Evolutionary conservation across 2,888 invertebrate genomes (phyloP), one percentile per base, ranked within the genome.

Genomic region (Philonicus albiceps): DNA sequence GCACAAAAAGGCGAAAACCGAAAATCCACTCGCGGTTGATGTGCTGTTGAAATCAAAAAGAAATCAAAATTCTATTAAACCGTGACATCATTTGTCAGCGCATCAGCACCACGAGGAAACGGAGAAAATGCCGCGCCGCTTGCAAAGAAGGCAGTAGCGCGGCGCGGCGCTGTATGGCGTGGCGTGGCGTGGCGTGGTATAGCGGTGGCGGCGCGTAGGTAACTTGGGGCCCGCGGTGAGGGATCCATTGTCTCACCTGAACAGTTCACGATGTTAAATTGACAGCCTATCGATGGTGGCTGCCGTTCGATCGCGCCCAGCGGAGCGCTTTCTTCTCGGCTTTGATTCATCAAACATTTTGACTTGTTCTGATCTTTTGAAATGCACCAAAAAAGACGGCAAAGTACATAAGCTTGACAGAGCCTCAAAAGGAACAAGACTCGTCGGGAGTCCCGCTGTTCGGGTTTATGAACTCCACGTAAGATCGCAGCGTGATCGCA

Each of bases 21-120:
- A 84, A 84, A 84, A 84, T 84, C 73, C 84, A 73, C 84, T 22
- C 19, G 16, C 40, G 31, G 84, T 16, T 83, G 81, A 83, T 73
- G 73, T 73, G 84, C 84, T 73, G 84, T 84, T 83, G 84, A 84
- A 84, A 84, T 84, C 84, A 86, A 83, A 83, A 78, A 76, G 75
- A 83, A 86, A 87, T 83, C 72, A 80, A 87, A 86, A 86, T 86
- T 86, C 86, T 87, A 86, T 87, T 87, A 86, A 87, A 86, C 85
- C 86, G 87, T 87, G 86, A 87, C 85, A 86, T 86, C 86, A 87
- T 87, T 87, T 87, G 87, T 87, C 87, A 86, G 87, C 75, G 73
- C 84, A 84, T 84, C 84, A 49, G 11, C 78, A 78, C 53, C 81
- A n/a, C 34, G 40, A 72, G 27, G 31, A 31, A 19, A 31, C 72